Conservation (phyloP, 2,113 vertebrate genomes). For the Sturnira hondurensis region DNA sequence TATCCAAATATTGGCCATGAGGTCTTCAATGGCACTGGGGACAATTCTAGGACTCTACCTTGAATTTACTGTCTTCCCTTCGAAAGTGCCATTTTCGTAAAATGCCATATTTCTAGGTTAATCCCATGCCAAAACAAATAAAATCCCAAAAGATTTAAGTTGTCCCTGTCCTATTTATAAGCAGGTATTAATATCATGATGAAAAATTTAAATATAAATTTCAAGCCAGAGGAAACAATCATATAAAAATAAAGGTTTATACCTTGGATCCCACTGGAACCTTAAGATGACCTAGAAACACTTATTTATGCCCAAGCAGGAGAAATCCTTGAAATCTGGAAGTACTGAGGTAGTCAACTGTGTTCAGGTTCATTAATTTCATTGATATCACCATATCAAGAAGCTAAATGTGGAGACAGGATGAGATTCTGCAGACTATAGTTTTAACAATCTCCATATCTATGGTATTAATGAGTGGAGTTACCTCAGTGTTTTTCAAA, state of each 20-base stretch:
- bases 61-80: slow-evolving; percentile 40
- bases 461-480: neutral
- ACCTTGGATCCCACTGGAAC: neutral
- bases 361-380: neutral
- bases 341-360: neutral
- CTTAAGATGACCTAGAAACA: neutral
- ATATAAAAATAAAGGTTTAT: slow-evolving; percentile 10
- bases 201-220: slow-evolving; percentile 26
- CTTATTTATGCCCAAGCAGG: neutral
- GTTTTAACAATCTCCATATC: neutral
- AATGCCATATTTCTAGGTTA: neutral
- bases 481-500: neutral
- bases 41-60: slow-evolving; percentile 1
- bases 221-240: slow-evolving; percentile 29
- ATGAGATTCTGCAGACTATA: neutral
- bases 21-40: slow-evolving; percentile 24
- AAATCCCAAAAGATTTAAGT: neutral
- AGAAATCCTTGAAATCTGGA: neutral
- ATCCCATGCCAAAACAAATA: neutral
- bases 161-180: neutral
- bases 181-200: neutral
- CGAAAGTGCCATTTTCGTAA: neutral
- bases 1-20: slow-evolving; percentile 45
- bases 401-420: slow-evolving; percentile 16
- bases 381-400: neutral